Evolutionary conservation across 2,888 invertebrate genomes (phyloP).

Genomic region (Cephonodes hylas): DNA sequence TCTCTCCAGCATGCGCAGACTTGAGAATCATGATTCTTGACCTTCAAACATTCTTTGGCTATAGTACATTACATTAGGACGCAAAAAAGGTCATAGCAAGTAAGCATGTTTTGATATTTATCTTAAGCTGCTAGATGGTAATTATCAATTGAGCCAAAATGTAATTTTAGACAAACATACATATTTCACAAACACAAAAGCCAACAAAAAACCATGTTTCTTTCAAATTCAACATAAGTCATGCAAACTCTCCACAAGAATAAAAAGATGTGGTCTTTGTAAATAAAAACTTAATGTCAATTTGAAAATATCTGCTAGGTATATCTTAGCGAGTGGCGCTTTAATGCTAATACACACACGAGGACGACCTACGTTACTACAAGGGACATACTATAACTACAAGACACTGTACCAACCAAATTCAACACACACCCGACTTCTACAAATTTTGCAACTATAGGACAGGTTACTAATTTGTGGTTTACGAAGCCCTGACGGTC

Average conservation of each 20-base stretch:
- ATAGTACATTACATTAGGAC: conserved; percentile 43
- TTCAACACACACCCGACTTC: conserved; percentile 61
- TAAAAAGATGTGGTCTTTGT: neutral
- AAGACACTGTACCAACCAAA: conserved; percentile 40
- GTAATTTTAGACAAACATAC: conserved; percentile 45
- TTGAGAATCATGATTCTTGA: conserved; percentile 46
- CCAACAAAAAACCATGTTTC: conserved; percentile 25
- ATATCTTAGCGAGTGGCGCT: conserved; percentile 40
- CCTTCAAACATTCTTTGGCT: conserved; percentile 34
- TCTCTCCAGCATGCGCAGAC: conserved; percentile 68
- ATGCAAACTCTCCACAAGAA: neutral
- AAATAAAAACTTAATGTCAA: conserved; percentile 34
- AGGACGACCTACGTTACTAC: conserved; percentile 58
- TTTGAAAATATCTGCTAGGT: conserved; percentile 32
- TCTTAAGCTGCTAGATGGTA: conserved; percentile 64
- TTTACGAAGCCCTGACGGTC: conserved; percentile 69
- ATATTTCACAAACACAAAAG: conserved; percentile 20
- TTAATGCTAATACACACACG: conserved; percentile 46
- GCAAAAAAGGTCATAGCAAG: conserved; percentile 61
- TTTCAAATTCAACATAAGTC: neutral
- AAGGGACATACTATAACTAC: conserved; percentile 57
- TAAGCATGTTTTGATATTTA: conserved; percentile 55
- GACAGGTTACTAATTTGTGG: conserved; percentile 75
- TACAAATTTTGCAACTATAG: conserved; percentile 79
- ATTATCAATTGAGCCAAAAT: conserved; percentile 73